Percentiles rank a stretch among this genome's conserved stretches.
Evolutionary conservation across 1,140 invertebrate species (phyloP).

Genomic region (Mya arenaria): DNA sequence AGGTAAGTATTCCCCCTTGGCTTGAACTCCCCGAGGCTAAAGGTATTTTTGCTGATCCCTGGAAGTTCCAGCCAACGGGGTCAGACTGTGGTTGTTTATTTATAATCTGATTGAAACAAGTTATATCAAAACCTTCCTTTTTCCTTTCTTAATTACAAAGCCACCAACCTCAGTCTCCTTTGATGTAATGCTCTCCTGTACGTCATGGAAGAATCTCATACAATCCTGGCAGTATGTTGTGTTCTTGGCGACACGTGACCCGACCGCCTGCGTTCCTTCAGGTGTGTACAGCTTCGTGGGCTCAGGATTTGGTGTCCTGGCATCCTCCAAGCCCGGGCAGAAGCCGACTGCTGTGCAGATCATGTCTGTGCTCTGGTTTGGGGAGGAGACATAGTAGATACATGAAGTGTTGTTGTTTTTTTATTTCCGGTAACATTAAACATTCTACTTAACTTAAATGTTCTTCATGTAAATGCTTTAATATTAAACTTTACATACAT

Average conservation of each 20-base stretch:
- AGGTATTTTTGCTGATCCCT: too few relatives aligned
- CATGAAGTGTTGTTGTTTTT: too few relatives aligned
- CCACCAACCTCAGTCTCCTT: conserved; percentile 45
- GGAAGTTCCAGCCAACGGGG: too few relatives aligned
- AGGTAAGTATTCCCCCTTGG: too few relatives aligned
- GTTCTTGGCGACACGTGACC: neutral
- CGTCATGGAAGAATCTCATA: conserved; percentile 47
- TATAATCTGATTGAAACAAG: neutral
- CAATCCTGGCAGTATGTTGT: conserved; percentile 36
- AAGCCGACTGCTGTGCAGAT: conserved; percentile 39
- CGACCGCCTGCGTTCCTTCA: neutral
- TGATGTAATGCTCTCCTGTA: conserved; percentile 36
- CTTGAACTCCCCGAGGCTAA: too few relatives aligned
- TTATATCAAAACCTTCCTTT: neutral
- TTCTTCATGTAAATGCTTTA: too few relatives aligned
- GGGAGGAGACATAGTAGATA: too few relatives aligned
- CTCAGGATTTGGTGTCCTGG: conserved; percentile 6
- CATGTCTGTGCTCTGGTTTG: conserved; percentile 49
- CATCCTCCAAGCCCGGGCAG: conserved; percentile 47
- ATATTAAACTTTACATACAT: too few relatives aligned
- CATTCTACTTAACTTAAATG: too few relatives aligned
- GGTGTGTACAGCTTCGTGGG: neutral
- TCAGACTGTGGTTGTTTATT: too few relatives aligned
- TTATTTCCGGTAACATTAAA: too few relatives aligned
- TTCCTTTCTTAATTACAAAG: neutral